Evolutionary conservation across 1,140 invertebrate species (phyloP).

Genomic region (Bombus impatiens): DNA sequence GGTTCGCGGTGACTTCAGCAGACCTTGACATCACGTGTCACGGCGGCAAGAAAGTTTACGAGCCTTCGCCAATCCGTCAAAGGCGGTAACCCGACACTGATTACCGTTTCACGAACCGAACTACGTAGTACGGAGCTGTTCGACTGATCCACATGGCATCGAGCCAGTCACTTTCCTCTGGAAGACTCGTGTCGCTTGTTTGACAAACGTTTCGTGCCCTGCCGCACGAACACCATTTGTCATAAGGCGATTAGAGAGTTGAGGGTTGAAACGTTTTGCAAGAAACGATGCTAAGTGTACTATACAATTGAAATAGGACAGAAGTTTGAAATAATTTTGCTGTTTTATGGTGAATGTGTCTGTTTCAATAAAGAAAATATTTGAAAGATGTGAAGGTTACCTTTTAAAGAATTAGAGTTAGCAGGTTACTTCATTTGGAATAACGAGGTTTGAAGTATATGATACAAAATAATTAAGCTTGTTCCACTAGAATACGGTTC

Average conservation of each 20-base stretch:
- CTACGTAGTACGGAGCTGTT: conserved; percentile 18
- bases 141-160: conserved; percentile 30
- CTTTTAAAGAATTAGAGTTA: no score
- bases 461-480: no score
- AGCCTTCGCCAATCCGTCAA: conserved; percentile 67
- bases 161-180: conserved; percentile 30
- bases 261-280: background rate
- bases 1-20: conserved; percentile 57
- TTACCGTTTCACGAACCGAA: conserved; percentile 59
- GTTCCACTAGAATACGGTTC: no score
- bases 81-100: conserved; percentile 67
- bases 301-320: no score
- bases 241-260: background rate
- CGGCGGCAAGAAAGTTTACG: conserved; percentile 60
- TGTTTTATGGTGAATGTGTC: no score
- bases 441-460: no score
- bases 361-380: no score
- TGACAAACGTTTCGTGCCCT: background rate
- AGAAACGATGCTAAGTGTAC: no score
- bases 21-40: conserved; percentile 66
- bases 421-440: no score
- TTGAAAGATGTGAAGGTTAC: no score
- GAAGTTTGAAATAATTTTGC: no score
- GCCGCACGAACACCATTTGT: background rate
- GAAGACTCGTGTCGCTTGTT: background rate